These are phyloP conservation scores for Philaenus spumarius DNA, from an alignment of 1,140 invertebrate species.

Conservation along the genomic window DNA sequence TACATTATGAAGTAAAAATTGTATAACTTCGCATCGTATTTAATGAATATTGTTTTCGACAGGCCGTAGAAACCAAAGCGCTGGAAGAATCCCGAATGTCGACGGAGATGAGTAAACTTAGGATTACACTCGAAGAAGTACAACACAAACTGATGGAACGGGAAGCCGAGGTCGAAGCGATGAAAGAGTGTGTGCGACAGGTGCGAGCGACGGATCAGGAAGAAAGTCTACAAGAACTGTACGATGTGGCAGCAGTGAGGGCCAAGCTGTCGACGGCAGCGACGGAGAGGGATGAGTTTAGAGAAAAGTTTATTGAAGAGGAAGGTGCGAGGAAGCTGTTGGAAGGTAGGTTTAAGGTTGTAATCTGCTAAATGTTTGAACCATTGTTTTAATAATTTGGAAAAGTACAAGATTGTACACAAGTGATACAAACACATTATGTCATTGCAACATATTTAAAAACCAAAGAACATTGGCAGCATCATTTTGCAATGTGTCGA, in stretches of 20 bases:
- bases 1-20: not conserved
- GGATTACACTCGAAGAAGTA: conserved; percentile 10
- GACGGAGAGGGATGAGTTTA: conserved; percentile 22
- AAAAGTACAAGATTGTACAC: not conserved
- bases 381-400: not conserved
- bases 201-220: conserved; percentile 13
- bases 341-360: conserved; percentile 20
- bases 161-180: conserved; percentile 18
- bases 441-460: too few relatives aligned
- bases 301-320: conserved; percentile 25
- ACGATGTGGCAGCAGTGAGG: conserved; percentile 23
- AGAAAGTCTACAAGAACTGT: conserved; percentile 18
- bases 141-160: conserved; percentile 7
- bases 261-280: conserved; percentile 23
- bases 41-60: not conserved
- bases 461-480: too few relatives aligned
- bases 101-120: conserved; percentile 13
- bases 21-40: not conserved
- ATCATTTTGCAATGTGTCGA: too few relatives aligned
- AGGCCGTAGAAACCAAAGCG: conserved; percentile 16
- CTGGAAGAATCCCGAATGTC: conserved; percentile 11
- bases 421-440: too few relatives aligned
- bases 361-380: not conserved
- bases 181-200: conserved; percentile 7
- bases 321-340: conserved; percentile 25